Percentiles rank a stretch among this genome's conserved stretches.
Conservation (phyloP, 2,113 vertebrate genomes). For the Apeltes quadracus region DNA sequence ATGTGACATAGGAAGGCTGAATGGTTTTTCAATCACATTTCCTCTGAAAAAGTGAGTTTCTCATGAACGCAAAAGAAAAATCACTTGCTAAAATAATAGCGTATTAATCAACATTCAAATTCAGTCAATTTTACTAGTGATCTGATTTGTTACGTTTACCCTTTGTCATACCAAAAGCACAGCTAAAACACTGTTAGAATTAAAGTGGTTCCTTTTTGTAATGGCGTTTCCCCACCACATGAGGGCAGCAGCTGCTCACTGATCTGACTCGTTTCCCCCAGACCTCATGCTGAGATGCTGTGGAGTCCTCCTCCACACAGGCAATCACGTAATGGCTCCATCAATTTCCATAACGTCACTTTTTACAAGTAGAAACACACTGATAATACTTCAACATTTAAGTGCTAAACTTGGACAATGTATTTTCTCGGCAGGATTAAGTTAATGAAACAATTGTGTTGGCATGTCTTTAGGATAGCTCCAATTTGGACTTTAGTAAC, state of each 20-base stretch:
- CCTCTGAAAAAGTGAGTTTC: neutral
- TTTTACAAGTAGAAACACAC: conserved; percentile 30
- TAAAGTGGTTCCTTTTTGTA: conserved; percentile 31
- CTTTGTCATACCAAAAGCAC: conserved; percentile 50
- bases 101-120: neutral
- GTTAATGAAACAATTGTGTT: conserved; percentile 44
- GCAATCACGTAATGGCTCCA: conserved; percentile 6
- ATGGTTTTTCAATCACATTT: neutral
- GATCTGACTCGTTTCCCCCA: neutral
- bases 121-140: conserved; percentile 6
- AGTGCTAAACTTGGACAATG: conserved; percentile 63
- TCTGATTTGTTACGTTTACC: conserved; percentile 20
- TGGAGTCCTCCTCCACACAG: conserved; percentile 5
- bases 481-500: conserved; percentile 58
- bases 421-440: conserved; percentile 53
- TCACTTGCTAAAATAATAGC: neutral
- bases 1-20: neutral
- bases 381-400: conserved; percentile 60
- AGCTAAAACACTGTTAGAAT: conserved; percentile 79
- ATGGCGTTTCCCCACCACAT: conserved; percentile 53
- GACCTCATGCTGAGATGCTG: neutral
- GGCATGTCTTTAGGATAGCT: conserved; percentile 48
- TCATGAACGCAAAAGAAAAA: conserved; percentile 17
- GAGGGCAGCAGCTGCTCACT: conserved; percentile 63
- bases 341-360: neutral